phyloP scores from a whole-genome alignment of 92 coral and sea anemone genomes.

The Umimayanthus kanabou region DNA sequence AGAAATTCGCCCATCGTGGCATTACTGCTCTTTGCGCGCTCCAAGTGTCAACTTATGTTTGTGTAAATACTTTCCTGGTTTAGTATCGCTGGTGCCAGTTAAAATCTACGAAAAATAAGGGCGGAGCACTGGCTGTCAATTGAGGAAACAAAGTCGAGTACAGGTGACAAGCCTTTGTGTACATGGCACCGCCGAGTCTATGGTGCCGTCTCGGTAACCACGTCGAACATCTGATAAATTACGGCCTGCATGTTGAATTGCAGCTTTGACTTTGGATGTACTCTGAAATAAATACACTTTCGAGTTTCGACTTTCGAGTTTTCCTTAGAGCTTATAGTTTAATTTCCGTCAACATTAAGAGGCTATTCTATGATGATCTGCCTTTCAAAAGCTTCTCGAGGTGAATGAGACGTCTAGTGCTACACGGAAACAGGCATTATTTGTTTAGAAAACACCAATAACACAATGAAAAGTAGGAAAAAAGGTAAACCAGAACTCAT shows the following conservation, averaged over 20 bases:
- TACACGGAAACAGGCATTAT: constrained; percentile 18
- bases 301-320: not conserved
- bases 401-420: constrained; percentile 13
- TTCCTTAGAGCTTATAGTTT: constrained; percentile 27
- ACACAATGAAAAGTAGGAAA: not conserved
- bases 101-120: constrained; percentile 23
- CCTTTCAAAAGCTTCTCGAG: constrained; percentile 32
- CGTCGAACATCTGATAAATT: constrained; percentile 53
- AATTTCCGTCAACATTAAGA: constrained; percentile 36
- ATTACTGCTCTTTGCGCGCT: not conserved
- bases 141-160: constrained; percentile 44
- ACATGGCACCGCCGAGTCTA: constrained; percentile 58
- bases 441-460: constrained; percentile 36
- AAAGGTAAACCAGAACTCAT: not conserved
- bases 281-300: constrained; percentile 9
- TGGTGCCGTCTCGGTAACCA: constrained; percentile 38
- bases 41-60: constrained; percentile 3
- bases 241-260: not conserved
- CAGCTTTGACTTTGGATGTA: not conserved
- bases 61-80: constrained; percentile 8
- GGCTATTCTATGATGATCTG: constrained; percentile 29
- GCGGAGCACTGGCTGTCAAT: constrained; percentile 25
- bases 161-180: constrained; percentile 66
- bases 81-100: constrained; percentile 9
- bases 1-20: not conserved